Evolutionary conservation across 2,888 invertebrate genomes (phyloP), one percentile per base, ranked within the genome.

Genomic region (Tolmerus cingulatus): DNA sequence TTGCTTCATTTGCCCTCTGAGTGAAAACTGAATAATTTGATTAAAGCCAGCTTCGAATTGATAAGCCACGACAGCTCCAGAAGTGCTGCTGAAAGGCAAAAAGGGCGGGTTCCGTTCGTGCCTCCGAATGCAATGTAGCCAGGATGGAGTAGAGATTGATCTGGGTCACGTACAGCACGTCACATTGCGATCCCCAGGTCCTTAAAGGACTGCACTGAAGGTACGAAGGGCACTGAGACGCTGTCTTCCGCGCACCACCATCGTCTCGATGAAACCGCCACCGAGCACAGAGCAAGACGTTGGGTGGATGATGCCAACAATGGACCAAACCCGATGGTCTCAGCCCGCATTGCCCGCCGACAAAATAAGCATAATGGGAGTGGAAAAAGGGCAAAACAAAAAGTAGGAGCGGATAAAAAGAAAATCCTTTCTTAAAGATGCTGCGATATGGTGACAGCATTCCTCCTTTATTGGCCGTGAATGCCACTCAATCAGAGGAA

Each of bases 81-180:
- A 88, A 88, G 88, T 87, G 87, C 86, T 86, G 85, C 86, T 86
- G 81, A 76, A 57, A 34, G 57, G 34, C 30, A 84, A 88, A 84
- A 43, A 51, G 77, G 86, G 82, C 82, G 23, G 3, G 27, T 43
- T 78, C 57, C 55, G 55, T 66, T 88, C 88, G 88, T 88, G 88
- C 86, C 77, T 66, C 46, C 66, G 87, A 86, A 88, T 88, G 87
- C 84, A 27, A 78, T 27, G 16, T 27, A 46, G 55, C 1, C 37
- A 66, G 19, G 66, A 66, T 66, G 19, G 37, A 76, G 77, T 57
- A 66, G 82, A 88, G 87, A 88, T 88, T 88, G 88, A 88, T 88
- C 87, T 86, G 88, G 87, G 88, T 88, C 88, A 88, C 88, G 88
- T 88, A 84, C 77, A 66, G 46, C 79, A 74, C 86, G 87, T 82